Percentiles rank a stretch among this genome's conserved stretches.
phyloP scores from a whole-genome alignment of 1,140 invertebrate species.

The Acromyrmex echinatior region DNA sequence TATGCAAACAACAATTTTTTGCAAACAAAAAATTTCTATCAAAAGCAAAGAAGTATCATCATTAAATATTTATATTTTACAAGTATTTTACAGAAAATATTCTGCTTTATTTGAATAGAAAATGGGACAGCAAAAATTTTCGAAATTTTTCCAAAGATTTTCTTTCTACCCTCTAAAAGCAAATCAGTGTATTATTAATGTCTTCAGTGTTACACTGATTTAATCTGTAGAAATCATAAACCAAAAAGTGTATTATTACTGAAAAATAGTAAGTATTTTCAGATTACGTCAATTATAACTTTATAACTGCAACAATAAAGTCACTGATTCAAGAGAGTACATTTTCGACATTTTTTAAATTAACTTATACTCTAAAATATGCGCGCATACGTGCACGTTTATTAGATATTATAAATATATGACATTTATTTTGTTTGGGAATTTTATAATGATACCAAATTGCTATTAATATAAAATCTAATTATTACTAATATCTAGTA shows the following conservation, averaged over 20 bases:
- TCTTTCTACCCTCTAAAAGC: background rate
- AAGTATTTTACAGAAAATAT: background rate
- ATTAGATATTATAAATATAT: background rate
- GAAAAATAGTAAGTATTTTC: no score
- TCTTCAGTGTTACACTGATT: no score
- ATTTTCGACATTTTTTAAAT: no score
- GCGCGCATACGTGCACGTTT: background rate
- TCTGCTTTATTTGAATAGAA: background rate
- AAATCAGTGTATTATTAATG: no score
- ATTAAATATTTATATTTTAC: background rate
- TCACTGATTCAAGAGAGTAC: no score
- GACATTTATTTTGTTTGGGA: background rate
- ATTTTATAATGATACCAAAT: background rate
- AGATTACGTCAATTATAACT: no score
- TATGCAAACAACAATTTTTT: background rate
- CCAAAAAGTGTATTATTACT: no score
- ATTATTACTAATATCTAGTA: background rate
- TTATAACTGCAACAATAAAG: no score
- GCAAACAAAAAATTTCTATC: background rate
- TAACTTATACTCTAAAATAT: no score
- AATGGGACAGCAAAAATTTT: background rate
- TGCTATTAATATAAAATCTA: background rate
- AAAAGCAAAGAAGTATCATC: background rate
- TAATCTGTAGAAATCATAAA: no score
- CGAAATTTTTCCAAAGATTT: background rate